Evolutionary conservation across 2,113 vertebrate species (phyloP).

Genomic region (Bothrops jararaca): DNA sequence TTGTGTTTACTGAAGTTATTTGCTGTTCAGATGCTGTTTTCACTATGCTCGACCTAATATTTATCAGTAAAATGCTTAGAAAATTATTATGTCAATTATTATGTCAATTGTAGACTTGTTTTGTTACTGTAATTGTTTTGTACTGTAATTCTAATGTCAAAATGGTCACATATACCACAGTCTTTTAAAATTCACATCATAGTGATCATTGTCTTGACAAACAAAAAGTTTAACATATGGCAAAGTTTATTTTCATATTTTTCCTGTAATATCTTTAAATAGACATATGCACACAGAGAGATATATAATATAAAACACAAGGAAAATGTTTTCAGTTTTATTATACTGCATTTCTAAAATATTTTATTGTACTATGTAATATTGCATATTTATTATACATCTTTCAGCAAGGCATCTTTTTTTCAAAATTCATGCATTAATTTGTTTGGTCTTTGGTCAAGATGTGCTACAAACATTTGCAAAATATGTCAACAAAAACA

Average conservation of each 20-base stretch:
- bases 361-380: background rate
- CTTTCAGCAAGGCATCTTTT: background rate
- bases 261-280: background rate
- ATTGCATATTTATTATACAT: background rate
- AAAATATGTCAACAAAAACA: background rate
- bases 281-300: background rate
- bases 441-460: background rate
- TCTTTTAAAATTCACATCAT: background rate
- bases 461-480: background rate
- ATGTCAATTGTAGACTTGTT: background rate
- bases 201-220: background rate
- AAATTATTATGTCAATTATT: slow-evolving; percentile 10
- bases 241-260: background rate
- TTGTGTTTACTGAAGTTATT: slow-evolving; percentile 21
- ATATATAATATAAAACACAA: background rate
- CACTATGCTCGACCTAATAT: background rate
- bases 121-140: no score
- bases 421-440: background rate
- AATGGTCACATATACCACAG: background rate
- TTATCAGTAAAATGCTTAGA: slow-evolving; percentile 12
- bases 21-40: background rate
- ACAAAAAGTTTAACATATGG: background rate
- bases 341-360: background rate
- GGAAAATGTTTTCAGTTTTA: background rate
- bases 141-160: background rate